A percentile compares a stretch with the other conserved stretches of the same genome.
Evolutionary conservation across 2,113 vertebrate genomes (phyloP).

Genomic region (Coracopsis vasa): DNA sequence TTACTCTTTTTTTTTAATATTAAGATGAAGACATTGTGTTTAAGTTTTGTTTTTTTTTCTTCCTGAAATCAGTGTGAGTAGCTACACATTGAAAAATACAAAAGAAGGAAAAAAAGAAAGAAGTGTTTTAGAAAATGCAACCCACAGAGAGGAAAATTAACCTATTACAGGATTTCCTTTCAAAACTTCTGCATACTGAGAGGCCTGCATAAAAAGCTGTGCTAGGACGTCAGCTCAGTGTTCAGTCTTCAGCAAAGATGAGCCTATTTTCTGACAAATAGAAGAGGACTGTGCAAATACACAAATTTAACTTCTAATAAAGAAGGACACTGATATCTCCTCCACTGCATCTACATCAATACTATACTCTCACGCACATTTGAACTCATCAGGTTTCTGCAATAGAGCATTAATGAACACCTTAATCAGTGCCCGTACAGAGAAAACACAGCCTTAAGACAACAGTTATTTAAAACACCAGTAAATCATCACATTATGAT

Average conservation of each 20-base stretch:
- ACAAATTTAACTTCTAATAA: neutral
- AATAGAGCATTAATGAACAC: neutral
- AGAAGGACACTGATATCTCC: neutral
- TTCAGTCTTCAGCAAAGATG: neutral
- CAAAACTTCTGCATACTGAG: neutral
- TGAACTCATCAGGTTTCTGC: neutral
- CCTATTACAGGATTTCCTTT: constrained; percentile 25
- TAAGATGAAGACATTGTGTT: neutral
- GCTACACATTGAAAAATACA: neutral
- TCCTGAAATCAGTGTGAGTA: neutral
- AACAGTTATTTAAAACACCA: neutral
- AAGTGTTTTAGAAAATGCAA: neutral
- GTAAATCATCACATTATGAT: neutral
- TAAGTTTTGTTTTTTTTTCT: neutral
- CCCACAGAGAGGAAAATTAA: constrained; percentile 34
- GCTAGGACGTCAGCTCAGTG: neutral
- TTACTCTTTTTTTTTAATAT: neutral
- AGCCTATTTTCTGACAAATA: neutral
- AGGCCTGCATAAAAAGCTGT: neutral
- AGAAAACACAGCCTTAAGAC: neutral
- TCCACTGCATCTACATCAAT: neutral
- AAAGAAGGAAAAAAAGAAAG: neutral
- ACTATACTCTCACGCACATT: neutral
- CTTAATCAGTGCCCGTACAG: neutral
- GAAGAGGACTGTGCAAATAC: neutral